phyloP scores from a whole-genome alignment of 2,113 vertebrate genomes.

The Hylia prasina region DNA sequence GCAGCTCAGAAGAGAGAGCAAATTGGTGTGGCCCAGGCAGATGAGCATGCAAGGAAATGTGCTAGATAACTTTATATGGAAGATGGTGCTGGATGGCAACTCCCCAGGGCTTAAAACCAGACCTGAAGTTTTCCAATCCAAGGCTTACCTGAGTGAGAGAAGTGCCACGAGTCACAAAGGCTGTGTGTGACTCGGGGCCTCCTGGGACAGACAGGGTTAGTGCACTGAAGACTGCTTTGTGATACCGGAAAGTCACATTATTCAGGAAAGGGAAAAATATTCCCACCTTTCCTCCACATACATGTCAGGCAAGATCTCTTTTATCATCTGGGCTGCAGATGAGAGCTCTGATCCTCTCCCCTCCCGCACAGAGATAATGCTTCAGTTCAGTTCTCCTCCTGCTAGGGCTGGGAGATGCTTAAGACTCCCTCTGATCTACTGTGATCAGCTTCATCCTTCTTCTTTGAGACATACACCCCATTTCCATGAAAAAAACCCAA shows the following conservation, averaged over 20 bases:
- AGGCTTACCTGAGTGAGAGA: not conserved
- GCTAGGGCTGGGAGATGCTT: not conserved
- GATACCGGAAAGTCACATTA: not conserved
- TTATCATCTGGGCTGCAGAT: slow-evolving; percentile 14
- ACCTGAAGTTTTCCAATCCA: not conserved
- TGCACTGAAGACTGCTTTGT: not conserved
- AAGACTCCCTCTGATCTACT: not conserved
- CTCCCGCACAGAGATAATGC: not conserved
- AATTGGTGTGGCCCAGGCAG: not conserved
- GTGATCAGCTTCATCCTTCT: not conserved
- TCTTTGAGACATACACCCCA: not conserved
- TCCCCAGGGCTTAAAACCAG: not conserved
- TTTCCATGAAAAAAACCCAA: not conserved
- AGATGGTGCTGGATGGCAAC: not conserved
- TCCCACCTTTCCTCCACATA: not conserved
- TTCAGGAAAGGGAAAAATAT: not conserved
- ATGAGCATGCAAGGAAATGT: not conserved
- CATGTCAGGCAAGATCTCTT: not conserved
- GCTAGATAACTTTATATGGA: not conserved
- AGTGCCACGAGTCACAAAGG: not conserved
- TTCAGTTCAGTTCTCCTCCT: not conserved
- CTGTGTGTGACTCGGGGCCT: fast-evolving
- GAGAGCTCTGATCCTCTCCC: not conserved
- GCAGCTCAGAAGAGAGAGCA: not conserved
- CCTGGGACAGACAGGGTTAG: not conserved